phyloP scores from a whole-genome alignment of 2,888 invertebrate genomes.

The Thecophora atra region DNA sequence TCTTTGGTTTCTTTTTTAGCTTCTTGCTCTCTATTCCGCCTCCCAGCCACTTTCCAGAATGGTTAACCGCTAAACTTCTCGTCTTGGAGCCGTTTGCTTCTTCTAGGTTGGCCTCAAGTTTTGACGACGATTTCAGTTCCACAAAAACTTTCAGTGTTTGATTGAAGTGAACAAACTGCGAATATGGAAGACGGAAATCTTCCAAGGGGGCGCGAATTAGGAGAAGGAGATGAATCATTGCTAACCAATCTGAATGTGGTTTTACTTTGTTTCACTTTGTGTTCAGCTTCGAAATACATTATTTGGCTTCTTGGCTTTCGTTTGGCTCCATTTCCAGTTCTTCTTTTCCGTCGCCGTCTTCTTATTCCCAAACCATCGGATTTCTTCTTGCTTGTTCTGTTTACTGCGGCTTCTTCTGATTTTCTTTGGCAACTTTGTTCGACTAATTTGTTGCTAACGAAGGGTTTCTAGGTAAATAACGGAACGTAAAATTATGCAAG shows the following conservation, averaged over 20 bases:
- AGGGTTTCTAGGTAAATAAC: constrained; percentile 23
- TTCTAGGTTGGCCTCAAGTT: neutral
- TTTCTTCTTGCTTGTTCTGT: neutral
- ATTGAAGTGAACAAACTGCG: neutral
- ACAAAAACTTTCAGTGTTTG: neutral
- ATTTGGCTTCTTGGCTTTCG: neutral
- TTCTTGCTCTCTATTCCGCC: neutral
- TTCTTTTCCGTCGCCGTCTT: neutral
- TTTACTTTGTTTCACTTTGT: constrained; percentile 27
- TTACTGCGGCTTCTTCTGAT: neutral
- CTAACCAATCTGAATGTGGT: constrained; percentile 12
- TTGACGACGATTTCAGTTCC: neutral
- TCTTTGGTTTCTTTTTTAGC: neutral
- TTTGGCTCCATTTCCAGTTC: neutral
- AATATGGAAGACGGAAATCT: neutral
- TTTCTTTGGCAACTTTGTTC: constrained; percentile 5
- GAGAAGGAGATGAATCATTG: constrained; percentile 7
- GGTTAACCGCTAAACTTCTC: neutral
- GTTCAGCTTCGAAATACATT: constrained; percentile 11
- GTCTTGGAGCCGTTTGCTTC: too few relatives aligned
- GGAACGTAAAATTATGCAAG: too few relatives aligned
- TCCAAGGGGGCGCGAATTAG: neutral
- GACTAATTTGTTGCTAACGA: constrained; percentile 29
- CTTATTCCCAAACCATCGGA: neutral
- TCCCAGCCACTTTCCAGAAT: neutral